Conservation (phyloP, 2,113 vertebrate genomes). For the Pogonocichla stellata region DNA sequence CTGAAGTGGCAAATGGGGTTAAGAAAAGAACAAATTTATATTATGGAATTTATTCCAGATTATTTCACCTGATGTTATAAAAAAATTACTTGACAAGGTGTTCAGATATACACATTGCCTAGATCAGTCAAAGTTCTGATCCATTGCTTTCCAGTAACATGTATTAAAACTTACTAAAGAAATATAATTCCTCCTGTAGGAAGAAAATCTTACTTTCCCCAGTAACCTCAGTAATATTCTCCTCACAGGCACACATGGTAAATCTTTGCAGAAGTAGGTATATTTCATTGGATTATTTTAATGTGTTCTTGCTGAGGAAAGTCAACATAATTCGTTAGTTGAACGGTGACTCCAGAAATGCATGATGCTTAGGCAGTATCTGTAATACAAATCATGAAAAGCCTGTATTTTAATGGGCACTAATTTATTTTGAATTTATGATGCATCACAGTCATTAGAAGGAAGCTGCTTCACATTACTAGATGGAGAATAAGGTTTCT, state of each 20-base stretch:
- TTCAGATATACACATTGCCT: neutral
- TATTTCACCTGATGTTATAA: neutral
- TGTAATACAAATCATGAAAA: slow-evolving; percentile 47
- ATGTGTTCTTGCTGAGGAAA: slow-evolving; percentile 32
- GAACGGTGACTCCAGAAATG: slow-evolving; percentile 41
- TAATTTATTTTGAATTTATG: slow-evolving; percentile 71
- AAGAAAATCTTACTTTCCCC: slow-evolving; percentile 30
- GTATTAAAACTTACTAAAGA: slow-evolving; percentile 39
- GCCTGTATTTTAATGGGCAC: slow-evolving; percentile 41
- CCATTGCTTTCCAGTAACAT: slow-evolving; percentile 27
- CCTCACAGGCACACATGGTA: neutral
- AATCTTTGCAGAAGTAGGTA: neutral
- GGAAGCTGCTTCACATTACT: neutral
- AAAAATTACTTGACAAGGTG: neutral
- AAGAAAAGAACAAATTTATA: slow-evolving; percentile 40
- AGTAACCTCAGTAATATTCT: slow-evolving; percentile 41
- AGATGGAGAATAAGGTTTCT: neutral
- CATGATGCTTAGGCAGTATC: slow-evolving; percentile 12
- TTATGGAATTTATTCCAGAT: neutral
- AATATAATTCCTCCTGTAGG: neutral
- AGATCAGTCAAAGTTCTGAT: neutral
- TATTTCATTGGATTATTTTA: slow-evolving; percentile 58
- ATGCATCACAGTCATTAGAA: slow-evolving; percentile 39
- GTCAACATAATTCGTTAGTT: slow-evolving; percentile 32
- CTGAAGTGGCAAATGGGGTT: slow-evolving; percentile 28